Percentiles rank a stretch among this genome's conserved stretches.
phyloP scores from a whole-genome alignment of 2,113 vertebrate genomes.

The Nothoprocta pentlandii region DNA sequence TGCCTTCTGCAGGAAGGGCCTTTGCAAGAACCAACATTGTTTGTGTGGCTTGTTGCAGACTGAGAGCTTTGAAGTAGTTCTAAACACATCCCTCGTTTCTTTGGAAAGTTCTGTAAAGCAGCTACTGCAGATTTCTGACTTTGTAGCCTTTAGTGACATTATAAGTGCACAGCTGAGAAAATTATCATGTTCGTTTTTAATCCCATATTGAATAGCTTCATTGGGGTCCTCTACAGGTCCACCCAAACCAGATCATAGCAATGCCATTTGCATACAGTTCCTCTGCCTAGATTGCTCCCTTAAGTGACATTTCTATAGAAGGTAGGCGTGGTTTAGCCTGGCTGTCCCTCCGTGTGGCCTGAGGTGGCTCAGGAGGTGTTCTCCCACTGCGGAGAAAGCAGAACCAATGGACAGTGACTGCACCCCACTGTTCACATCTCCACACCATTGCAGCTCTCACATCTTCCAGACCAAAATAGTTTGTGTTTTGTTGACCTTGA shows the following conservation, averaged over 20 bases:
- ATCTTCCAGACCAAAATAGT: fast-evolving
- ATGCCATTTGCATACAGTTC: not conserved
- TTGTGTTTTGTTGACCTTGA: not conserved
- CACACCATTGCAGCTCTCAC: fast-evolving
- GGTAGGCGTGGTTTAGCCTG: fast-evolving
- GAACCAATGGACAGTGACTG: fast-evolving
- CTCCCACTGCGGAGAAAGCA: not conserved
- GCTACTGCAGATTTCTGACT: not conserved
- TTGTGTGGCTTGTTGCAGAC: not conserved
- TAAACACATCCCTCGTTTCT: not conserved
- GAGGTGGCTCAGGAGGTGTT: not conserved
- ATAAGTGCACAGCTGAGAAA: not conserved
- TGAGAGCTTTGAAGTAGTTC: not conserved
- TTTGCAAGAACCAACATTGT: fast-evolving
- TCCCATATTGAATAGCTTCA: fast-evolving
- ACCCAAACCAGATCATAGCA: fast-evolving
- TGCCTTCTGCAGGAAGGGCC: not conserved
- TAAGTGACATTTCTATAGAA: fast-evolving
- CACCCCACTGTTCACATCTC: fast-evolving
- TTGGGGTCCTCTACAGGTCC: fast-evolving
- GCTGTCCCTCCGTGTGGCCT: not conserved
- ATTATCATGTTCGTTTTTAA: not conserved
- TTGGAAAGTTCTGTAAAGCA: not conserved
- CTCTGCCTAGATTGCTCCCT: not conserved
- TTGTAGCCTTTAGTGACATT: not conserved